These are phyloP conservation scores for Silurus lanzhouensis DNA, from an alignment of 2,797 vertebrate genomes.

Conservation along the genomic window DNA sequence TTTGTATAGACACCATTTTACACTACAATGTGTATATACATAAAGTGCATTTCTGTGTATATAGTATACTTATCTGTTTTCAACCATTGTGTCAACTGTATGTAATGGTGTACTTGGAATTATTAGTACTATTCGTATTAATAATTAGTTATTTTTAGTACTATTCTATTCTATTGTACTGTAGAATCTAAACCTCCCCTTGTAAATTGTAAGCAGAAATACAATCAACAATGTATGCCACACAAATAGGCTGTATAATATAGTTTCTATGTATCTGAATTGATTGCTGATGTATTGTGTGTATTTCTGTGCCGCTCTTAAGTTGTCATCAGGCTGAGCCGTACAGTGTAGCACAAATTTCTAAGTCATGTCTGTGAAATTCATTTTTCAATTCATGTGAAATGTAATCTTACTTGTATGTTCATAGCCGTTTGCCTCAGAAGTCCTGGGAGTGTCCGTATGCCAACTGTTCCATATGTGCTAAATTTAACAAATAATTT, in stretches of 20 bases:
- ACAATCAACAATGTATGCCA: background rate
- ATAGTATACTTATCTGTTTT: background rate
- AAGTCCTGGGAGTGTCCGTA: background rate
- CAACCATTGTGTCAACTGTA: background rate
- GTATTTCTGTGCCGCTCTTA: background rate
- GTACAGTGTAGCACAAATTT: background rate
- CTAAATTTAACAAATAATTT: background rate
- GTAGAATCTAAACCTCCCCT: background rate
- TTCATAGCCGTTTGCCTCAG: background rate
- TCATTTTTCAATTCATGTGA: background rate
- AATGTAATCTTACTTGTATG: background rate
- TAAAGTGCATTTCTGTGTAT: background rate
- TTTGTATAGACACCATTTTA: conserved; percentile 15
- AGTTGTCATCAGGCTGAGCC: background rate
- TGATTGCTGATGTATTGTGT: background rate
- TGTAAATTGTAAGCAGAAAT: conserved; percentile 3
- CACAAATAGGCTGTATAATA: background rate
- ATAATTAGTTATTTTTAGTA: too few species aligned
- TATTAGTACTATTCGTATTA: background rate
- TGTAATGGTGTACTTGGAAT: background rate
- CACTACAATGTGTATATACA: background rate
- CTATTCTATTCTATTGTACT: background rate
- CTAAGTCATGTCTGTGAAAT: background rate
- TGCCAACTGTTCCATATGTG: background rate
- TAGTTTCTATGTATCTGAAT: background rate